phyloP scores from a whole-genome alignment of 2,888 invertebrate genomes.

The Drosophila phalerata region DNA sequence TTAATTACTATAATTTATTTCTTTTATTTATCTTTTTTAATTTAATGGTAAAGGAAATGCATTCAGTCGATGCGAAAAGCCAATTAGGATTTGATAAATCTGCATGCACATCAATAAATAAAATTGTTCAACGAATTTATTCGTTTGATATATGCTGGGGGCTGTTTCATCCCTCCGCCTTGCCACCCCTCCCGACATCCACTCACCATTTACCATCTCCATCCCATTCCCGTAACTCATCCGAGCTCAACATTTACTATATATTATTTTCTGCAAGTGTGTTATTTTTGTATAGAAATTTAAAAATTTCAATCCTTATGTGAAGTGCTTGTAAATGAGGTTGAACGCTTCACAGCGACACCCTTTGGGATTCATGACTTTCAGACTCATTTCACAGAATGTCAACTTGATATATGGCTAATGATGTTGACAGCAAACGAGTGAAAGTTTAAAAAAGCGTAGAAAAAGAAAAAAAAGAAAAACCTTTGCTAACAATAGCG shows the following conservation, averaged over 20 bases:
- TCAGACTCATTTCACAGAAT: constrained; percentile 47
- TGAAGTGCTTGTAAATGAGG: constrained; percentile 40
- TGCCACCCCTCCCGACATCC: no score
- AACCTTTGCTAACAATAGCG: constrained; percentile 20
- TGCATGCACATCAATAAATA: constrained; percentile 48
- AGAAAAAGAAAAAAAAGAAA: neutral
- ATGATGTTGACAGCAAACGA: constrained; percentile 64
- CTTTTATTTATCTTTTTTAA: neutral
- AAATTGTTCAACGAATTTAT: constrained; percentile 11
- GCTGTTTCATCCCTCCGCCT: neutral
- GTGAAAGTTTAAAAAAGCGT: neutral
- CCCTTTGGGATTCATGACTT: constrained; percentile 36
- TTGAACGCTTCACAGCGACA: constrained; percentile 18
- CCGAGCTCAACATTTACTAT: constrained; percentile 8
- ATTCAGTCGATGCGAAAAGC: constrained; percentile 33
- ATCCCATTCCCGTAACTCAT: neutral
- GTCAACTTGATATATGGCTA: constrained; percentile 67
- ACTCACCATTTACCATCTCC: neutral
- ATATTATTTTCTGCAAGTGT: neutral
- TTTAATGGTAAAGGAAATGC: constrained; percentile 13
- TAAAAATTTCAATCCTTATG: constrained; percentile 13
- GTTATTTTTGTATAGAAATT: constrained; percentile 12
- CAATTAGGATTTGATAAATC: constrained; percentile 41
- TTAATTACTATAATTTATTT: neutral
- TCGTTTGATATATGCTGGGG: constrained; percentile 16